Evolutionary conservation across 1,140 invertebrate genomes (phyloP).

Genomic region (Marisa cornuarietis): DNA sequence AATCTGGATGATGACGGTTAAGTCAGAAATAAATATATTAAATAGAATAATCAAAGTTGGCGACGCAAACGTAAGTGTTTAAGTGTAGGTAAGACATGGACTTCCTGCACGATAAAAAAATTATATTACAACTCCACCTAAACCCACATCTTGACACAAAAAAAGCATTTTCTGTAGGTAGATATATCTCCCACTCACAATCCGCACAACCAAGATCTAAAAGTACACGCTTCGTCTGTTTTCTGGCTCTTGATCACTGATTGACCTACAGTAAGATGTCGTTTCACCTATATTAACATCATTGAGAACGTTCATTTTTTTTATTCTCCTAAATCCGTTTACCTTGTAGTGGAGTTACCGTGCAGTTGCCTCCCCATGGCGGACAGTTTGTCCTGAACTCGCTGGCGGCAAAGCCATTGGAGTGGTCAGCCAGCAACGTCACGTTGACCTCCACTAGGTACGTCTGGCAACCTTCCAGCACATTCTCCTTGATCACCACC

Average conservation of each 20-base stretch:
- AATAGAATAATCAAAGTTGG: no score
- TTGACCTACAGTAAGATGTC: neutral
- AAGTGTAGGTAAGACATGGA: no score
- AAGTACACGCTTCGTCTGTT: neutral
- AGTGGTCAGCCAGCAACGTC: neutral
- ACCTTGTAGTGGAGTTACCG: neutral
- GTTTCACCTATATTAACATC: neutral
- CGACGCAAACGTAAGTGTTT: no score
- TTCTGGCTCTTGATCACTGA: neutral
- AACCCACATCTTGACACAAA: no score
- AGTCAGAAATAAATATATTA: no score
- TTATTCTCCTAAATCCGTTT: neutral
- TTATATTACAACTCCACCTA: no score
- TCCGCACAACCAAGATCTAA: neutral
- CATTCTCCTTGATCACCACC: neutral
- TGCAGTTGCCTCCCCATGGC: conserved; percentile 4
- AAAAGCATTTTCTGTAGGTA: no score
- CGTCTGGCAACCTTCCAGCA: neutral
- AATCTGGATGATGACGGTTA: no score
- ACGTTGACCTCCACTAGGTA: neutral
- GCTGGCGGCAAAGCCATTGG: neutral
- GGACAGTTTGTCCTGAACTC: conserved; percentile 1
- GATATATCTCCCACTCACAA: no score
- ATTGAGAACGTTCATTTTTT: neutral
- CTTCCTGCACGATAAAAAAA: no score